Percentiles rank a stretch among this genome's conserved stretches.
These are phyloP conservation scores for Pachyramphus minor DNA, from an alignment of 2,113 vertebrate genomes.

Conservation along the genomic window DNA sequence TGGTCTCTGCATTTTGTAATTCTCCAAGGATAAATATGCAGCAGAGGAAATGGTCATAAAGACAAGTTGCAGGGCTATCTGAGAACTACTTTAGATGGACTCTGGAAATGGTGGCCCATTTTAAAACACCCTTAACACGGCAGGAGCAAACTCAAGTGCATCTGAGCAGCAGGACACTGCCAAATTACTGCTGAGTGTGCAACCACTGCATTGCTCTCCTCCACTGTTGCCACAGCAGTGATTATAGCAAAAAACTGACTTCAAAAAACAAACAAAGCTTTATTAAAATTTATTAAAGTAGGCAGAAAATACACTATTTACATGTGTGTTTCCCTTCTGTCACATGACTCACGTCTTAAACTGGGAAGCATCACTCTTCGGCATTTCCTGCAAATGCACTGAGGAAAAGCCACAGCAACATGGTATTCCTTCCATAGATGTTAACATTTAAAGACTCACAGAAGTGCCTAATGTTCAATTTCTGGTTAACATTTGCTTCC, in stretches of 20 bases:
- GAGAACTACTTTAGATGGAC: not conserved
- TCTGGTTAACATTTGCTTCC: conserved; percentile 17
- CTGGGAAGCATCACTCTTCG: not conserved
- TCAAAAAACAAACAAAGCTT: not conserved
- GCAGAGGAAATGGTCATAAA: conserved; percentile 8
- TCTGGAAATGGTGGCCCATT: not conserved
- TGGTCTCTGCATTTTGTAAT: not conserved
- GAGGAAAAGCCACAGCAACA: conserved; percentile 45
- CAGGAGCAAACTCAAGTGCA: not conserved
- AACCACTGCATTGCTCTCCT: not conserved
- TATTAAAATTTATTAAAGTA: not conserved
- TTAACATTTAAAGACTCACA: conserved; percentile 16
- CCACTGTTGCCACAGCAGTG: not conserved
- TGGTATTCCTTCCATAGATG: conserved; percentile 14
- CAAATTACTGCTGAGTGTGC: not conserved
- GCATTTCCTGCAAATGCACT: conserved; percentile 46
- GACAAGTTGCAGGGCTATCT: not conserved
- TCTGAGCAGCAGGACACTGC: not conserved
- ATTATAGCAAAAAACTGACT: not conserved
- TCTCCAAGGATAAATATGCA: not conserved
- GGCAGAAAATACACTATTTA: not conserved
- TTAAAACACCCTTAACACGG: not conserved
- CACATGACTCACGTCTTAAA: not conserved
- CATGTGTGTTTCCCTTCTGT: not conserved
- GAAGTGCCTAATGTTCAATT: conserved; percentile 11